These are phyloP conservation scores for Triplophysa dalaica DNA, from an alignment of 2,113 vertebrate species.

Conservation along the genomic window DNA sequence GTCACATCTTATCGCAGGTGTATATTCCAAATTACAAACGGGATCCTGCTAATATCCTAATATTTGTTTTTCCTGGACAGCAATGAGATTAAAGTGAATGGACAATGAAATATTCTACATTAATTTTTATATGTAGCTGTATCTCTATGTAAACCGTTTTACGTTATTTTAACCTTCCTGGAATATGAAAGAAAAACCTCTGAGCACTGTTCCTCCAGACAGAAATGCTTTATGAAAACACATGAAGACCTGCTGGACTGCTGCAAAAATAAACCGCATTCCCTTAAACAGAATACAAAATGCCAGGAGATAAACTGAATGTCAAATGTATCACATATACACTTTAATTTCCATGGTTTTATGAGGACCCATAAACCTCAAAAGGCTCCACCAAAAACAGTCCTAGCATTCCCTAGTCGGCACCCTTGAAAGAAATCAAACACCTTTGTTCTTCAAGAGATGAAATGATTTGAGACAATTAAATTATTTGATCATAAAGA, in stretches of 20 bases:
- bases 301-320: constrained; percentile 6
- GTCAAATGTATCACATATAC: constrained; percentile 25
- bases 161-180: not conserved
- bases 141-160: too few relatives aligned
- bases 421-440: constrained; percentile 38
- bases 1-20: too few relatives aligned
- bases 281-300: constrained; percentile 21
- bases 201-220: not conserved
- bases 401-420: constrained; percentile 19
- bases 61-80: too few relatives aligned
- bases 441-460: constrained; percentile 20
- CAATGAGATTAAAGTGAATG: too few relatives aligned
- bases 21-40: too few relatives aligned
- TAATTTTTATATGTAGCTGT: too few relatives aligned
- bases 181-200: not conserved
- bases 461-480: constrained; percentile 13
- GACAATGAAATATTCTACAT: too few relatives aligned
- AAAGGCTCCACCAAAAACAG: constrained; percentile 20
- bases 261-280: not conserved
- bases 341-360: constrained; percentile 40
- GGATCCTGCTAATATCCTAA: too few relatives aligned
- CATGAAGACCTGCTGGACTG: not conserved
- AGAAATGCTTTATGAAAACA: not conserved
- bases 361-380: constrained; percentile 44
- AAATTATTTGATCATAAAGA: constrained; percentile 34